Evolutionary conservation across 2,797 vertebrate genomes (phyloP), one percentile per base, ranked within the genome.

Genomic region (Todus mexicanus): DNA sequence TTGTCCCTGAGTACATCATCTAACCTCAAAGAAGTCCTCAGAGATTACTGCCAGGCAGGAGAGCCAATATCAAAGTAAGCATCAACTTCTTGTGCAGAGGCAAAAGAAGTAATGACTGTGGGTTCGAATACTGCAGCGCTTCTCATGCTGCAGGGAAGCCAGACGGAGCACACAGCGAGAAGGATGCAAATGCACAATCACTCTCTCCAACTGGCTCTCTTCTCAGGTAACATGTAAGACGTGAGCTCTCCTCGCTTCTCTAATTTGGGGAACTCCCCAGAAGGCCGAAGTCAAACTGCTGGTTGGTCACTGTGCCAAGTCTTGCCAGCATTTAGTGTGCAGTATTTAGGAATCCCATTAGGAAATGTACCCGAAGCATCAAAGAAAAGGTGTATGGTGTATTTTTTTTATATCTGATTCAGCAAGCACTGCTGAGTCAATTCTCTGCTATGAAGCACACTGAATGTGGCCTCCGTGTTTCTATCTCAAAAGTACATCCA

Each of bases 61-160:
- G 9, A 87, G 66, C 6, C 61, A 27, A 13, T 5, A 45, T 3
- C 33, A 31, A 50, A 47, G 69, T 1, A 37, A 79, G 29, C 35
- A 53, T 29, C 7, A 2, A 35, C 20, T 33, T 48, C 48, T 29
- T 12, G 50, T 42, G 72, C n/a, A 38, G 66, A 37, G 14, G 45
- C 59, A 51, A 9, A n/a, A 54, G 47, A 12, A 6, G 27, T 2
- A 60, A 59, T 4, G 38, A 25, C 45, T 15, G 26, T 19, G 25
- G 33, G 43, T 38, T 50, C 54, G 2, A 4, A 26, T 4, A 4
- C 31, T 6, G 40, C 23, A 56, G n/a, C 4, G 16, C 42, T 43
- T 80, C 48, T 63, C 0, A 0, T 27, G 64, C 4, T 12, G 51
- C 0, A 0, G 42, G 45, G 45, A 66, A 25, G 56, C 0, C 0